Conservation (phyloP, 2,888 invertebrate genomes). For the Hirtodrosophila duncani region DNA sequence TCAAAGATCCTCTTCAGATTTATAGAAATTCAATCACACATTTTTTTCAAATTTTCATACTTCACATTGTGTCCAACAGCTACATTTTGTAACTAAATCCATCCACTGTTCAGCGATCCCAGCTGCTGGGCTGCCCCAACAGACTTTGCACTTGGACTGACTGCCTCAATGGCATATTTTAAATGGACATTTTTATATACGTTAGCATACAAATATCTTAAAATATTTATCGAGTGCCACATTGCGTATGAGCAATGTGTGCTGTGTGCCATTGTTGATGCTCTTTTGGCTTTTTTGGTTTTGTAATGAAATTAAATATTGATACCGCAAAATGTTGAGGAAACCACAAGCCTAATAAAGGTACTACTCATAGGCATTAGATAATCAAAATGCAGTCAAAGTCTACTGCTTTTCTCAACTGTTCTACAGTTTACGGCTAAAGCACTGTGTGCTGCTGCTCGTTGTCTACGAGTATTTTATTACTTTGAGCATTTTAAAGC, state of each 20-base stretch:
- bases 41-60: too few species aligned
- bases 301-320: slow-evolving; percentile 71
- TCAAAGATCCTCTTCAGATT: slow-evolving; percentile 5
- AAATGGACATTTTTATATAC: slow-evolving; percentile 10
- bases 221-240: slow-evolving; percentile 56
- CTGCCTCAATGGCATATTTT: slow-evolving; percentile 2
- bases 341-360: slow-evolving; percentile 59
- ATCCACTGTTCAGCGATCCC: too few species aligned
- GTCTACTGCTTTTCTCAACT: slow-evolving; percentile 32
- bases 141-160: slow-evolving; percentile 18
- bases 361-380: slow-evolving; percentile 41
- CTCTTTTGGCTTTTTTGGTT: slow-evolving; percentile 44
- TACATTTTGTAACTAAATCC: too few species aligned
- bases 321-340: slow-evolving; percentile 27
- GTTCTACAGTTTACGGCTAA: slow-evolving; percentile 33
- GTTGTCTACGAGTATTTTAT: slow-evolving; percentile 44
- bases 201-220: slow-evolving; percentile 30
- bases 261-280: slow-evolving; percentile 52
- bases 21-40: slow-evolving; percentile 28
- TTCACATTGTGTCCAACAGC: too few species aligned
- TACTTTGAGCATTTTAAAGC: slow-evolving; percentile 50
- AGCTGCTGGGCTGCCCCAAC: too few species aligned
- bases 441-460: too few species aligned
- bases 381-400: slow-evolving; percentile 35
- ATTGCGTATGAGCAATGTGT: slow-evolving; percentile 14